Percentiles rank a stretch among this genome's conserved stretches.
Conservation (phyloP, 1,140 invertebrate species). For the Phymorhynchus buccinoides region DNA sequence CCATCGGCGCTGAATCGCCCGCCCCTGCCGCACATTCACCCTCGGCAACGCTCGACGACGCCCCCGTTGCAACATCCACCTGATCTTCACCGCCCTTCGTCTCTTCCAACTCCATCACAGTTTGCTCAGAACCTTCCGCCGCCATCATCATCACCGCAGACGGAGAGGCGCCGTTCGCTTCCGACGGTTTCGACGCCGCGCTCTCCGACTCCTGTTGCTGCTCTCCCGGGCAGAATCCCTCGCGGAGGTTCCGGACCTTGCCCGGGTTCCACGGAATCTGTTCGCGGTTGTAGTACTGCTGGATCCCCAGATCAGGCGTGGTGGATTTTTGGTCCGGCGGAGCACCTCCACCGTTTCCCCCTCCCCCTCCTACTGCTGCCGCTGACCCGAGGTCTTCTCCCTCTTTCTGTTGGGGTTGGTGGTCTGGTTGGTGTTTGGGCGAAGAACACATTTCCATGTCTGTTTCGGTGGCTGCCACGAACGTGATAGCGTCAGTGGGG, state of each 20-base stretch:
- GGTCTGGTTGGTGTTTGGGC: background rate
- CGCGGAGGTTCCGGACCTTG: slow-evolving; percentile 78
- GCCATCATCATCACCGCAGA: background rate
- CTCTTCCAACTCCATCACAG: background rate
- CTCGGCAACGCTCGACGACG: background rate
- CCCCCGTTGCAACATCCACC: background rate
- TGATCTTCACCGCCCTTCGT: background rate
- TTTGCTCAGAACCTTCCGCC: background rate
- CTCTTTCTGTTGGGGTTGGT: background rate
- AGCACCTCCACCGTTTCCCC: background rate
- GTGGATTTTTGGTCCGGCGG: slow-evolving; percentile 18
- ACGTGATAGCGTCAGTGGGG: background rate
- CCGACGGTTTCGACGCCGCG: background rate
- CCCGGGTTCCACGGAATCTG: slow-evolving; percentile 79
- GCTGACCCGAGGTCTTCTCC: background rate
- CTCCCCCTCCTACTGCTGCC: background rate
- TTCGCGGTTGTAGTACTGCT: slow-evolving; percentile 77
- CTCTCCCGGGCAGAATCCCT: slow-evolving; percentile 75
- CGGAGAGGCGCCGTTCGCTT: background rate
- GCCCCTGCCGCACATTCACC: background rate
- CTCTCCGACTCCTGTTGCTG: slow-evolving; percentile 37
- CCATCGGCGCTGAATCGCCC: background rate
- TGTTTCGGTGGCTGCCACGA: background rate
- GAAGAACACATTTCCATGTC: slow-evolving; percentile 18
- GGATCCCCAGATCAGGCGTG: slow-evolving; percentile 40